Base-by-base conservation (phyloP, 2,888 invertebrate genomes). In the Melanostoma scalare region DNA sequence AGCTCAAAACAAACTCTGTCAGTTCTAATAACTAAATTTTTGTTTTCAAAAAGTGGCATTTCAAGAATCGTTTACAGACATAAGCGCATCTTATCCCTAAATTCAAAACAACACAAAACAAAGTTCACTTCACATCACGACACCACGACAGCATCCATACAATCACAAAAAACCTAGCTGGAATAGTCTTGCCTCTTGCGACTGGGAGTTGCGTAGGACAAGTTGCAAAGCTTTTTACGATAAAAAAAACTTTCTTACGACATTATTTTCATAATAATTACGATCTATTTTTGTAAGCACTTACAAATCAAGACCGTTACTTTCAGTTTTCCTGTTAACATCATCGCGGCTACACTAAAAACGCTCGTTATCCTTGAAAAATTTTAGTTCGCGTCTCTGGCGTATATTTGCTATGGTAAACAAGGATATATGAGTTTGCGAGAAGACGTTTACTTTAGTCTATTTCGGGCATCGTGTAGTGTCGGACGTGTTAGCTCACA, bases 201-300 rank as follows among this genome's bases (percentile, higher is more conserved):
- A 20, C 20, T 20, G 20, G 46, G 42, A 30, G 6, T 42, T 46
- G 30, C 61, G 36, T 63, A 61, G 36, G 73, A 82, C 77, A 73
- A 40, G 73, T 82, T 74, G 56, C 31, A 73, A 58, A 77, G 77
- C 82, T 68, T 60, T 48, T 30, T 63, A 69, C 82, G 82, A 73
- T 82, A 77, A 55, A 35, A 61, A 42, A 20, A 20, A 20, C 20
- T 20, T 20, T 20, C 20, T 20, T 20, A 20, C 20, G 20, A 20
- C 20, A 20, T 20, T 20, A 48, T 8, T 40, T 53, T 33, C 31
- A 53, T 42, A 72, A 53, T 42, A 72, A 71, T 50, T 76, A 72
- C 72, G 81, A 68, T 72, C 36, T 44, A 3, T 8, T 60, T 42
- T 38, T 46, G 38, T 55, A 67, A 72, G 67, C 55, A 50, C 52